Base-by-base conservation (phyloP, 2,113 vertebrate genomes). In the Microcebus griseorufus region DNA sequence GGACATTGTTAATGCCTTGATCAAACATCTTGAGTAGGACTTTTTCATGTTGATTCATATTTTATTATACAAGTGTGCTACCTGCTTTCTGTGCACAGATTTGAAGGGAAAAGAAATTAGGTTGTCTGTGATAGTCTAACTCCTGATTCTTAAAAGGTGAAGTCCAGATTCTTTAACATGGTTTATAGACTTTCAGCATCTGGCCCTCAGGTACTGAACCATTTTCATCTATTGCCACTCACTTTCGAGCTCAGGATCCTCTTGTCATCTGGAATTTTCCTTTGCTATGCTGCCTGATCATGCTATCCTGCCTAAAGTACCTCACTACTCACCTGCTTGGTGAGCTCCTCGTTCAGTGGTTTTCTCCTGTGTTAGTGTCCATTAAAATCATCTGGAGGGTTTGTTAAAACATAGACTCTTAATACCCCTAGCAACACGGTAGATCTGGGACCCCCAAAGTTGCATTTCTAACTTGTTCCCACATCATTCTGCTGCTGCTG, bases 161-260 rank as follows among this genome's bases (percentile, higher is more conserved):
- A 89, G 7, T 58, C 3, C 4, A 53, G 45, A 58, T 2, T 37
- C 58, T 69, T 22, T n/a, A 51, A 20, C 4, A 9, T 80, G 13
- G 2, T 13, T 53, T 64, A 6, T 75, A 37, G 20, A 60, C 23
- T 42, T 27, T 27, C 13, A 42, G 29, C 39, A 0, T 34, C 27
- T 70, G 27, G 8, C 6, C 10, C 37, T 11, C 42, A 27, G 37
- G 23, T 91, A 20, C 37, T 5, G 34, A 45, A 14, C 23, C 25
- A 17, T 37, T 72, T 17, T 85, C 4, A 6, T 39, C 62, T 16
- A 0, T 14, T 58, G 45, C 7, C 23, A 7, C 13, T 86, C 12
- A 58, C 37, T 22, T 39, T 27, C 9, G 0, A 9, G 3, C 20
- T 39, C 14, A 9, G 9, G 1, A 2, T 65, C 7, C 5, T 17